Base-by-base conservation (phyloP, 2,888 invertebrate species). In the Erynnis tages region DNA sequence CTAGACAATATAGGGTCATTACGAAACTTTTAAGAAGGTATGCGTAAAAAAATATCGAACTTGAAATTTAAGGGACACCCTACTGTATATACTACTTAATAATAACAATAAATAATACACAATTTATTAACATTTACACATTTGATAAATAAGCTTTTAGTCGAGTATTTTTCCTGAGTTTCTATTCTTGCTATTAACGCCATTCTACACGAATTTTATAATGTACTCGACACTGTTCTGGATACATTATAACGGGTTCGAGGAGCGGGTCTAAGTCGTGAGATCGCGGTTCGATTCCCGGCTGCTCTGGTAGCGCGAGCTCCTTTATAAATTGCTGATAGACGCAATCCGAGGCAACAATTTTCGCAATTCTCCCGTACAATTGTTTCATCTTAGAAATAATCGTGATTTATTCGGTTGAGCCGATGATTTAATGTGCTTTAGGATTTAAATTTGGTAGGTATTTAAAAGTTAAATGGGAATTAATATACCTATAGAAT, bases 231-330 rank as follows among this genome's bases (percentile, higher is more conserved):
- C n/a, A n/a, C n/a, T n/a, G n/a, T n/a, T n/a, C n/a, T n/a, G n/a
- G n/a, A n/a, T n/a, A n/a, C n/a, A n/a, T n/a, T n/a, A n/a, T n/a
- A n/a, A n/a, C n/a, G n/a, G n/a, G n/a, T n/a, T n/a, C n/a, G n/a
- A n/a, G n/a, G n/a, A n/a, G n/a, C n/a, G 45, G 40, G 30, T 10
- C 14, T 14, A 21, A 34, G 45, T 49, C 49, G 47, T 54, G 45
- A 45, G 49, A 54, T 54, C 19, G 16, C 30, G 17, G 13, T 32
- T 38, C 25, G 40, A 46, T 45, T 53, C 45, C 38, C 14, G 45
- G 50, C 13, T 34, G 44, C 44, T 8, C n/a, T 32, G 32, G 44
- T 44, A 44, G 44, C 44, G 14, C n/a, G n/a, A 16, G 32, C 32
- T 13, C 16, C 34, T 34, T 34, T 34, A 14, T 44, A 32, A 21